Evolutionary conservation across 92 coral and sea anemone genomes (phyloP), one percentile per base, ranked within the genome.

Genomic region (Phenganax stokvisi): DNA sequence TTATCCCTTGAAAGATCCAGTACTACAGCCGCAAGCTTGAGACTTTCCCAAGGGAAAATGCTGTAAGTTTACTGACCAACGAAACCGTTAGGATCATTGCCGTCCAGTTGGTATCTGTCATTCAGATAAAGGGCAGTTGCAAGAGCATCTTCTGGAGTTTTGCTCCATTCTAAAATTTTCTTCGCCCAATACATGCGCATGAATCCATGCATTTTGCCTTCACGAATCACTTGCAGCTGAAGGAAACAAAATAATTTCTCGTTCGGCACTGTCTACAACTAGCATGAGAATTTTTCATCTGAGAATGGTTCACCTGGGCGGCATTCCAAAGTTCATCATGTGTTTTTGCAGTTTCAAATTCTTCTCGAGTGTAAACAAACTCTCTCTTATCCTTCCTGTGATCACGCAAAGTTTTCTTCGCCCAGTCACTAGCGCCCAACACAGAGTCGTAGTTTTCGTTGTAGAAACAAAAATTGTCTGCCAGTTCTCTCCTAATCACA

Each of bases 121-220:
- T 90, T 90, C 11, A 89, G 87, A 80, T 84, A 89, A 4, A 90
- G 85, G 4, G 96, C 89, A 74, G 86, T 85, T n/a, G 74, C 71
- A 7, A 91, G 88, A 5, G 90, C 96, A 6, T 65, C 88, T 82
- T 89, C 89, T 0, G 96, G 92, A 1, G 90, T 78, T n/a, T 72
- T 62, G 15, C 92, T 91, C 96, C 96, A 91, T 72, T 91, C 96
- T 2, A 91, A 87, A 79, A 91, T 91, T 75, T 91, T 91, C 86
- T 91, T 91, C 8, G 92, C 96, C 96, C 96, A 91, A 72, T 89
- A 89, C 96, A 91, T 91, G 15, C 96, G 89, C 44, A 91, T 62
- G 67, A 89, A 91, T 30, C 92, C 92, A 71, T 91, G 96, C 84
- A 91, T 87, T 55, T 89, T 90, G 37, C 93, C 93, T 70, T 90